Evolutionary conservation across 2,113 vertebrate species (phyloP).

Genomic region (Cynopterus brachyotis): DNA sequence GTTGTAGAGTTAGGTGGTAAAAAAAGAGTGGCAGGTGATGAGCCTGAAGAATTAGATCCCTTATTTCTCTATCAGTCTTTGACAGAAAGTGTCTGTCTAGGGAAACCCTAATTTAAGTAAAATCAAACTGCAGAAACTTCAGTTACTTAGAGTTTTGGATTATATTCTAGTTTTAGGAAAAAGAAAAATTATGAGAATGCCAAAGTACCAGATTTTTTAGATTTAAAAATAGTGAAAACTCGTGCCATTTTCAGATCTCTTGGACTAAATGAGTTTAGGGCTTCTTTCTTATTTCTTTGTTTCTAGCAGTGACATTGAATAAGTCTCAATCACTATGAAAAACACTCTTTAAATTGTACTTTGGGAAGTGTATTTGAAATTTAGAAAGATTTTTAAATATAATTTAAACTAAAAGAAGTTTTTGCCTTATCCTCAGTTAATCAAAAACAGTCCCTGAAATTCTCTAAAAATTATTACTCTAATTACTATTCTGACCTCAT

Average conservation of each 20-base stretch:
- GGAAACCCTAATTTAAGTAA: not conserved
- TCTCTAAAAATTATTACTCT: not conserved
- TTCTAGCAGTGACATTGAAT: not conserved
- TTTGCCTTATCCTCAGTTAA: not conserved
- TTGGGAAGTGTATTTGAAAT: not conserved
- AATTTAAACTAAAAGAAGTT: not conserved
- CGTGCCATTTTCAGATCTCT: not conserved
- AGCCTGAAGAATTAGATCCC: not conserved
- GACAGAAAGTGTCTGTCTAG: not conserved
- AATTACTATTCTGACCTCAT: not conserved
- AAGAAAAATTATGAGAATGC: not conserved
- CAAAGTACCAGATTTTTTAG: not conserved
- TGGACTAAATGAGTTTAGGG: not conserved
- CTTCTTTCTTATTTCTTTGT: constrained; percentile 23
- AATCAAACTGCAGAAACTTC: not conserved
- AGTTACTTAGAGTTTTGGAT: not conserved
- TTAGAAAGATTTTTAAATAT: not conserved
- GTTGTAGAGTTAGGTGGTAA: not conserved
- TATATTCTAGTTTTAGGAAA: not conserved
- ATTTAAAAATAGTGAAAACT: constrained; percentile 36
- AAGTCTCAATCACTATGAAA: not conserved
- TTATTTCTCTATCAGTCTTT: not conserved
- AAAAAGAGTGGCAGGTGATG: not conserved
- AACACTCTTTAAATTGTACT: not conserved
- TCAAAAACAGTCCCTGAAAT: not conserved